A percentile compares a stretch with the other conserved stretches of the same genome.
Conservation (phyloP, 1,140 invertebrate genomes). For the Oreohelix idahoensis region DNA sequence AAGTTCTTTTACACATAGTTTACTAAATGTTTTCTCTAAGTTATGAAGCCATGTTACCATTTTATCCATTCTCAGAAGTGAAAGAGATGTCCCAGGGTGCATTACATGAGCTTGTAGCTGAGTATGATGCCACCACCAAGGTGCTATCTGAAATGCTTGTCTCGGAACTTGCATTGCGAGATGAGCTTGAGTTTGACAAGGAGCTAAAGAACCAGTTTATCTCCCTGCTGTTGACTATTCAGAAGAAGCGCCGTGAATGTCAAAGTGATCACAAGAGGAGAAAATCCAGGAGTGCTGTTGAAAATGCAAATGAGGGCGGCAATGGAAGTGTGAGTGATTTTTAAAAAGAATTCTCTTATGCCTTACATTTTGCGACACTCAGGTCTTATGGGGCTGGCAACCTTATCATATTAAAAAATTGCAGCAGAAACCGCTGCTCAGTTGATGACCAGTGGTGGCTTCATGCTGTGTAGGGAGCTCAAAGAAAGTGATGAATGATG, state of each 20-base stretch:
- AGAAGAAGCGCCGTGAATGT: conserved; percentile 75
- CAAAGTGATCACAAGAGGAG: conserved; percentile 68
- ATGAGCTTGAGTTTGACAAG: conserved; percentile 97
- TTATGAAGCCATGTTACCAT: too few species aligned
- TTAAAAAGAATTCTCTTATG: too few species aligned
- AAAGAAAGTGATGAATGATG: too few species aligned
- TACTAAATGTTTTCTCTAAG: too few species aligned
- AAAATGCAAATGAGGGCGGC: conserved; percentile 23
- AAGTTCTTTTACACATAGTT: too few species aligned
- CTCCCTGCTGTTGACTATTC: conserved; percentile 93
- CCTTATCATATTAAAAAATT: too few species aligned
- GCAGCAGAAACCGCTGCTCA: too few species aligned
- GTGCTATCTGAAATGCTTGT: conserved; percentile 96
- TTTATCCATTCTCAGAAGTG: conserved; percentile 83
- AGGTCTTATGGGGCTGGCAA: too few species aligned
- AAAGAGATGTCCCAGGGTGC: conserved; percentile 87
- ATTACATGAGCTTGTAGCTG: conserved; percentile 92
- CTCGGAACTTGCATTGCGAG: conserved; percentile 81
- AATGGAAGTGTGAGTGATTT: conserved; percentile 35
- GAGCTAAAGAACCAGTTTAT: conserved; percentile 99
- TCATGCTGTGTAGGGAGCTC: too few species aligned
- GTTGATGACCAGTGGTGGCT: too few species aligned
- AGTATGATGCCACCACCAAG: conserved; percentile 92
- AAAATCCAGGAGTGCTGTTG: conserved; percentile 35
- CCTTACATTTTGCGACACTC: too few species aligned